phyloP scores from a whole-genome alignment of 2,888 invertebrate genomes.

The Archaeoteleia sp. region DNA sequence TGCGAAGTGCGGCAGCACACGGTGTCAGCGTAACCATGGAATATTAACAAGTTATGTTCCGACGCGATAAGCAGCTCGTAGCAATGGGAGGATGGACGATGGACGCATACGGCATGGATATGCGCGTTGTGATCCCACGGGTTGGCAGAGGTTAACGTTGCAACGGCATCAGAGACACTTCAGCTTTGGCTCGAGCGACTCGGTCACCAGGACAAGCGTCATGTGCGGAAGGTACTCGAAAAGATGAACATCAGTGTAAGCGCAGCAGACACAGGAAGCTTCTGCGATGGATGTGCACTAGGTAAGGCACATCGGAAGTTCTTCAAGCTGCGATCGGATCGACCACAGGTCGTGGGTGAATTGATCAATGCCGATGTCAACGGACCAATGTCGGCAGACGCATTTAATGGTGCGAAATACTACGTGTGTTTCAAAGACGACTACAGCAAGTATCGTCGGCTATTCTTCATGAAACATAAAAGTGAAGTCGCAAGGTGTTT shows the following conservation, averaged over 20 bases:
- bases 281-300: conserved; percentile 26
- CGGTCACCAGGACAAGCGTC: conserved; percentile 52
- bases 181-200: conserved; percentile 52
- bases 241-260: too few species aligned
- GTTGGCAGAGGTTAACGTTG: conserved; percentile 32
- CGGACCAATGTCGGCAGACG: conserved; percentile 53
- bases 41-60: too few species aligned
- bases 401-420: conserved; percentile 50
- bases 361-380: conserved; percentile 55
- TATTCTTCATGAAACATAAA: conserved; percentile 53
- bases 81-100: conserved; percentile 35
- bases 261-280: conserved; percentile 46
- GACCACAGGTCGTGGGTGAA: conserved; percentile 49
- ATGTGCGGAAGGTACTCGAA: too few species aligned
- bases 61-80: conserved; percentile 32
- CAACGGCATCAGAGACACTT: conserved; percentile 44
- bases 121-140: conserved; percentile 38
- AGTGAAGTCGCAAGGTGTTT: conserved; percentile 35
- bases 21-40: too few species aligned
- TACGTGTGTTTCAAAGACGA: conserved; percentile 54
- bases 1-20: conserved; percentile 38
- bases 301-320: conserved; percentile 35
- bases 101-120: conserved; percentile 41
- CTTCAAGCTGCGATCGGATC: conserved; percentile 28
- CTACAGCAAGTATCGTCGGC: too few species aligned